Percentiles rank a stretch among this genome's conserved stretches.
Conservation (phyloP, 2,797 vertebrate species). For the Tiaroga cobitis region DNA sequence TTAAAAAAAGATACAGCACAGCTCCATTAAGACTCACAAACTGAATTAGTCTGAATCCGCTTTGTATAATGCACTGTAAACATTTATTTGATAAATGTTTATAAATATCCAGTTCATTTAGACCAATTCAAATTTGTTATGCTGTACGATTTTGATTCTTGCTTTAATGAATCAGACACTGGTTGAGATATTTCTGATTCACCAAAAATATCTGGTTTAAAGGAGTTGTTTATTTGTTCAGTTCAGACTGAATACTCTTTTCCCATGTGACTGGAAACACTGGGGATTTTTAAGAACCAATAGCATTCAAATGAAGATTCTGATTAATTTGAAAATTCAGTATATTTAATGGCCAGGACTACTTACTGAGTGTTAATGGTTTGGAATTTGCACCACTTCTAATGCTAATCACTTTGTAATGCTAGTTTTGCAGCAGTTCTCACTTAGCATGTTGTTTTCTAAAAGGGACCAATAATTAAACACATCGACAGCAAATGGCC, state of each 20-base stretch:
- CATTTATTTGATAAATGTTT: not conserved
- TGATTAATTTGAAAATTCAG: not conserved
- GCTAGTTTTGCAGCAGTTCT: not conserved
- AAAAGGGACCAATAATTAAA: slow-evolving; percentile 37
- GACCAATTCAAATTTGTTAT: not conserved
- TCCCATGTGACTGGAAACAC: not conserved
- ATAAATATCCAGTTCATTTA: not conserved
- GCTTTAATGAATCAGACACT: not conserved
- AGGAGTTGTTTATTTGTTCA: not conserved
- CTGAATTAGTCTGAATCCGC: not conserved
- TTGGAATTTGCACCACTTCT: not conserved
- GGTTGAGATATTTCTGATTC: not conserved
- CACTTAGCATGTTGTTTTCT: slow-evolving; percentile 11
- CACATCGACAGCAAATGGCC: not conserved
- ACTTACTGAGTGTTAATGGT: not conserved
- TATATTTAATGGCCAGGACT: not conserved
- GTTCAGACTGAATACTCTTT: not conserved
- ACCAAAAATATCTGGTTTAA: not conserved
- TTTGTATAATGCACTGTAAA: not conserved
- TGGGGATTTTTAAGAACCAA: not conserved
- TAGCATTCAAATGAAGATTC: not conserved
- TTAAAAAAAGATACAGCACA: not conserved
- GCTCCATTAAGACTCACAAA: not conserved
- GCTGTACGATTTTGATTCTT: not conserved
- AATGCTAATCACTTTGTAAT: not conserved